Evolutionary conservation across 2,113 vertebrate genomes (phyloP).

Genomic region (Chaetorhynchus papuensis): DNA sequence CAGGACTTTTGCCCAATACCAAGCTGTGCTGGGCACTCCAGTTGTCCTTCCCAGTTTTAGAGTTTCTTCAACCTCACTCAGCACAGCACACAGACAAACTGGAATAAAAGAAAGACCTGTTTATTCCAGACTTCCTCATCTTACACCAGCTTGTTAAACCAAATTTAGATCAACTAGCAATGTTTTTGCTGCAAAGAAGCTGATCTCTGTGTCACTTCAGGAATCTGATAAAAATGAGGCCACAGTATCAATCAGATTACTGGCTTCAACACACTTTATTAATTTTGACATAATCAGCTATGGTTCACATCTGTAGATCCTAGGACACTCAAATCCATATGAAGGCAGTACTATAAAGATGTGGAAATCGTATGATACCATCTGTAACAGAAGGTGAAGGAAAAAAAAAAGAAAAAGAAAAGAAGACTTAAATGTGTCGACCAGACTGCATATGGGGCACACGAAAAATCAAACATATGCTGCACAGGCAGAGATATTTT

Average conservation of each 20-base stretch:
- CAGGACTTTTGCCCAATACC: background rate
- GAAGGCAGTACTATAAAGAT: background rate
- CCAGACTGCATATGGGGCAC: background rate
- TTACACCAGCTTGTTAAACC: background rate
- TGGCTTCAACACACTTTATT: background rate
- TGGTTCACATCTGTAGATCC: background rate
- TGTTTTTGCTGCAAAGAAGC: background rate
- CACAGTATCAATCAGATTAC: background rate
- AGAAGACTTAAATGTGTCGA: background rate
- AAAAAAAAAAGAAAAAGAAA: background rate
- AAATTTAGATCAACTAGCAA: background rate
- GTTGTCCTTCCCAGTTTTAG: background rate
- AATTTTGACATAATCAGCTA: background rate
- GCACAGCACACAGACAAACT: background rate
- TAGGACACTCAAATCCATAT: background rate
- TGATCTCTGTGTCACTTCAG: background rate
- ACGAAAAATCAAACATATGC: slow-evolving; percentile 26
- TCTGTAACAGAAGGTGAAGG: background rate
- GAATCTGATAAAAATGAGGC: background rate
- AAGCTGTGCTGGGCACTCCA: background rate
- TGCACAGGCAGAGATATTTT: slow-evolving; percentile 28
- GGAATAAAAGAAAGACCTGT: background rate
- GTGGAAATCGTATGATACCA: background rate
- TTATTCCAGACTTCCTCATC: background rate
- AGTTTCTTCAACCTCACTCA: background rate